Conservation (phyloP, 1,140 invertebrate genomes). For the Hyposmocoma kahamanoa region DNA sequence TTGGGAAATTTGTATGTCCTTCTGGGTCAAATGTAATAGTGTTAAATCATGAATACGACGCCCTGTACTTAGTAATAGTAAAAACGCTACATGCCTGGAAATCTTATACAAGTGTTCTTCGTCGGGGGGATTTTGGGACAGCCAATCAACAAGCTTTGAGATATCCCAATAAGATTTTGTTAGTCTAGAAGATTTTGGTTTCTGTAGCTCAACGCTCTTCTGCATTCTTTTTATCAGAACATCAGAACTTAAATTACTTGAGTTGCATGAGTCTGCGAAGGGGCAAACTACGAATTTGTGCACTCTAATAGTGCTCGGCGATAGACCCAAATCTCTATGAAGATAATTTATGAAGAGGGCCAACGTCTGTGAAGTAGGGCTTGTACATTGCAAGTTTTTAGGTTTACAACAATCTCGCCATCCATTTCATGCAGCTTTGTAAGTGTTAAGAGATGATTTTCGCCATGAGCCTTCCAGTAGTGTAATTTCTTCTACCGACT, state of each 20-base stretch:
- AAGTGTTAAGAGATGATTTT: constrained; percentile 3
- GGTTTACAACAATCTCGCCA: constrained; percentile 1
- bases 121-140: background rate
- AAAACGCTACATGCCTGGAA: background rate
- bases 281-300: constrained; percentile 10
- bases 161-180: background rate
- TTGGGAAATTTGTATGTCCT: background rate
- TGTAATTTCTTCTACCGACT: background rate
- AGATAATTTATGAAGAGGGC: constrained; percentile 5
- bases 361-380: background rate
- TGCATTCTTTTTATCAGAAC: constrained; percentile 1
- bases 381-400: background rate
- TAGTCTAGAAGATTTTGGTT: background rate
- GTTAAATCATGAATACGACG: constrained; percentile 10
- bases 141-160: background rate
- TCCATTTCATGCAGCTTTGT: background rate
- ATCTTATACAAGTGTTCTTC: background rate
- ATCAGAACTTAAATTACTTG: background rate
- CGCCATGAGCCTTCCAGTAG: constrained; percentile 4
- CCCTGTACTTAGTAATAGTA: constrained; percentile 1
- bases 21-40: background rate
- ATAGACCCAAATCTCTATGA: background rate
- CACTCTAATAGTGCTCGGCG: constrained; percentile 3
- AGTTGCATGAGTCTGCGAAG: background rate
- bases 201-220: background rate